Base-by-base conservation (phyloP, 1,140 invertebrate species). In the Papilio glaucus region DNA sequence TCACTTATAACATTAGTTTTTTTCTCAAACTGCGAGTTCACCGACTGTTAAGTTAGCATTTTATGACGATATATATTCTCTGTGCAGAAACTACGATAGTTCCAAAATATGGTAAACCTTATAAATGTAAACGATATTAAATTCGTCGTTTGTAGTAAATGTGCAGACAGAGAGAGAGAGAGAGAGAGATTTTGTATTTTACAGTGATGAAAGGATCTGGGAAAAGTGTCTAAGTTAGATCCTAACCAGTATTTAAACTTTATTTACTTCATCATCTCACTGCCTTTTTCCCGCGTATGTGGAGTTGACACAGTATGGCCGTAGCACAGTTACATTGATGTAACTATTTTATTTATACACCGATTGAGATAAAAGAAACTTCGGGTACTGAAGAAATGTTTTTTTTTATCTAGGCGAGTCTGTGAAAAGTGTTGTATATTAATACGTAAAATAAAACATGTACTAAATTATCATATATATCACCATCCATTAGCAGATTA, bases 401-500 rank as follows among this genome's bases (percentile, higher is more conserved):
- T n/a, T n/a, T n/a, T n/a, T n/a, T 6, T 1, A 12, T 24, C 21
- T 57, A 24, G 3, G 24, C 5, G 21, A 10, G 24, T 49, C 21
- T 57, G 10, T 57, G 21, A 57, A 13, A 33, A 33, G 5, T 24
- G 10, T 21, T 57, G 10, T 12, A 57, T 24, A 3, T 33, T 33
- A 3, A 26, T 13, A 57, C 10, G 1, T 26, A 24, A 57, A 57
- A 57, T 15, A 21, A 57, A 57, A 57, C 9, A 57, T 24, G 10
- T 13, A 9, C 21, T 57, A 13, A 57, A 57, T 24, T 57, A 57
- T 57, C 8, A 53, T 2, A 4, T 57, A 24, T 53, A 57, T 15
- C 42, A n/a, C 42, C n/a, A 45, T 57, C 18, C 21, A 57, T 8
- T 24, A 26, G 49, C 5, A 71, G 67, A 72, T 76, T 63, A 53